Conservation (phyloP, 2,888 invertebrate species). For the Macrostomum cliftonense region DNA sequence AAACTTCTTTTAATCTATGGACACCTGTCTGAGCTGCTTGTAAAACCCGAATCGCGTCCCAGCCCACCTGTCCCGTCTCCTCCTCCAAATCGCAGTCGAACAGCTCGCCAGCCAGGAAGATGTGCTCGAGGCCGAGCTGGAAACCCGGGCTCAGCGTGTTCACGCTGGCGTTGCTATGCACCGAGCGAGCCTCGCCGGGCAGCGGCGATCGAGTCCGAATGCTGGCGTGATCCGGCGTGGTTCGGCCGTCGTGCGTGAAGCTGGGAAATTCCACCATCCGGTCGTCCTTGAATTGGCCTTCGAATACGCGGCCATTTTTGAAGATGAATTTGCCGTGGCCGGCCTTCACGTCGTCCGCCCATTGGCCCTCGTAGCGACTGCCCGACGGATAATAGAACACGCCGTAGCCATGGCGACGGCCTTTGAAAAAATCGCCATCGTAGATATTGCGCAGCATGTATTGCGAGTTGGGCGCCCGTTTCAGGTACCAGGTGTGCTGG, state of each 20-base stretch:
- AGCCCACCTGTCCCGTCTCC: constrained; percentile 26
- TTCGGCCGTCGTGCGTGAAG: constrained; percentile 27
- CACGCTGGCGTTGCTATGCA: constrained; percentile 32
- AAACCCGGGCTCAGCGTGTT: constrained; percentile 35
- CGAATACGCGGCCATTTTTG: constrained; percentile 36
- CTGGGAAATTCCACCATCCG: constrained; percentile 34
- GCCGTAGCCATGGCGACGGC: constrained; percentile 31
- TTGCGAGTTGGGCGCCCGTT: constrained; percentile 28
- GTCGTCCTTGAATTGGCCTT: constrained; percentile 34
- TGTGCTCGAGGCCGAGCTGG: constrained; percentile 28
- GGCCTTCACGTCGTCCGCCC: constrained; percentile 36
- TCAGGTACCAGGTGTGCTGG: constrained; percentile 34
- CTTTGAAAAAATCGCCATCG: constrained; percentile 33
- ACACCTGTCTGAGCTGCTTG: too few relatives aligned
- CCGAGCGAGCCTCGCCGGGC: constrained; percentile 21
- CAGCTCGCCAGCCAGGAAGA: constrained; percentile 21
- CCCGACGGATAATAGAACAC: constrained; percentile 38
- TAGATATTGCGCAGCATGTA: constrained; percentile 35
- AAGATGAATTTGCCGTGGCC: constrained; percentile 38
- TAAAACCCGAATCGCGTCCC: too few relatives aligned
- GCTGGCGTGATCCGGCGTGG: constrained; percentile 26
- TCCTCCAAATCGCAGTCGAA: constrained; percentile 25
- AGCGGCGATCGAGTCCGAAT: constrained; percentile 32
- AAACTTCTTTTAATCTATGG: too few relatives aligned
- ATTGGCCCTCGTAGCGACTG: constrained; percentile 32